These are phyloP conservation scores for Henricia sp. DNA, from an alignment of 53 echinoderm and acorn worm species.

Conservation along the genomic window DNA sequence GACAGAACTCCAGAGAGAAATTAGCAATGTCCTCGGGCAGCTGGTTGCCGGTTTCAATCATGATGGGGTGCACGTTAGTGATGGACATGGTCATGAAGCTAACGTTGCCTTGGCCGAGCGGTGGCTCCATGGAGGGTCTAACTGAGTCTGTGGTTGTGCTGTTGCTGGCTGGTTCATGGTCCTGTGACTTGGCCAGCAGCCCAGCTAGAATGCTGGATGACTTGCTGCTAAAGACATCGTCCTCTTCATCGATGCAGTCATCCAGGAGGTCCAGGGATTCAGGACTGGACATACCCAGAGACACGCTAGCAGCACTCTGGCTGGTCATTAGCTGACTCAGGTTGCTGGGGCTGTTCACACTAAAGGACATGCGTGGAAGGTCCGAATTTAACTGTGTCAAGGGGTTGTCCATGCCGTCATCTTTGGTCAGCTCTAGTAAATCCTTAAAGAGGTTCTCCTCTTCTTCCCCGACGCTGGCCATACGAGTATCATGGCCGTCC, in stretches of 20 bases:
- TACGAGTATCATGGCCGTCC: constrained; percentile 10
- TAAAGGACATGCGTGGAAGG: constrained; percentile 65
- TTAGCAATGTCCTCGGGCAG: constrained; percentile 91
- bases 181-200: constrained; percentile 24
- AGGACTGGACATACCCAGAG: constrained; percentile 48
- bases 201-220: constrained; percentile 49
- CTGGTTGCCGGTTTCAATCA: constrained; percentile 48
- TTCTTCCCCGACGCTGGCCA: constrained; percentile 62
- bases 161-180: neutral
- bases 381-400: constrained; percentile 16
- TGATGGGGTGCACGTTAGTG: constrained; percentile 62
- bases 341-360: constrained; percentile 74
- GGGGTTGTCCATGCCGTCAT: constrained; percentile 59
- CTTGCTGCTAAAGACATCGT: constrained; percentile 57
- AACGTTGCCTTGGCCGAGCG: constrained; percentile 4
- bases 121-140: constrained; percentile 13
- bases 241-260: constrained; percentile 49
- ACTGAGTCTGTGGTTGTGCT: too few species aligned
- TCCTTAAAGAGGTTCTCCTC: constrained; percentile 77
- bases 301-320: constrained; percentile 64
- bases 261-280: constrained; percentile 60
- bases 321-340: constrained; percentile 75
- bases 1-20: constrained; percentile 87
- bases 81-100: constrained; percentile 56
- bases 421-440: constrained; percentile 75